A percentile compares a stretch with the other conserved stretches of the same genome.
phyloP scores from a whole-genome alignment of 2,797 vertebrate genomes.

The Anas capensis region DNA sequence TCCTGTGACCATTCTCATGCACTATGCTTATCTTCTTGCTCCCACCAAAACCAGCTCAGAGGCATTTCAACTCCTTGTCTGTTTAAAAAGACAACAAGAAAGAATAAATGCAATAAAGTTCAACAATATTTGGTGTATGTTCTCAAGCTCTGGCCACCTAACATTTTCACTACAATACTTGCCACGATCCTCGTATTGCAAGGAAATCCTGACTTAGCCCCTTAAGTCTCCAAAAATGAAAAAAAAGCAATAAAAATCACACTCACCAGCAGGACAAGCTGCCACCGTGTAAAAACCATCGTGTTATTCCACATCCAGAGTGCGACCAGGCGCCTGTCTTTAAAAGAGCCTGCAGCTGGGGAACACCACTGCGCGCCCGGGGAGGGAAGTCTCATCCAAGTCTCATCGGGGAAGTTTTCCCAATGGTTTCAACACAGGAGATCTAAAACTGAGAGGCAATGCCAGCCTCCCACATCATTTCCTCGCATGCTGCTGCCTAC shows the following conservation, averaged over 20 bases:
- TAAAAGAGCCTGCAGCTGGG: not conserved
- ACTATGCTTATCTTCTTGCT: accelerated
- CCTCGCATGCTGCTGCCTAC: not conserved
- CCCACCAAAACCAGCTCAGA: not conserved
- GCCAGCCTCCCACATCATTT: not conserved
- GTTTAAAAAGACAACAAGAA: not conserved
- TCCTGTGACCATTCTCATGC: accelerated
- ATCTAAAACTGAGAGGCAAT: not conserved
- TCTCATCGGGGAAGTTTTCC: not conserved
- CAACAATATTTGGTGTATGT: not conserved
- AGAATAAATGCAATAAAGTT: not conserved
- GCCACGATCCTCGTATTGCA: not conserved
- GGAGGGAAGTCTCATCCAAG: not conserved
- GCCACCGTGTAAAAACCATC: accelerated
- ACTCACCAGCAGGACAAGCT: not conserved
- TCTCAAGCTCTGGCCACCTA: not conserved
- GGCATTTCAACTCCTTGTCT: not conserved
- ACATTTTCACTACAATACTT: not conserved
- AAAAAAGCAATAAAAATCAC: not conserved
- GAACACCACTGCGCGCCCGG: not conserved
- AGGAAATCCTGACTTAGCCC: not conserved
- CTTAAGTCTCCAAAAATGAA: not conserved
- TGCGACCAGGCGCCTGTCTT: accelerated
- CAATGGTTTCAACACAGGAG: not conserved
- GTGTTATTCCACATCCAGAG: accelerated